Evolutionary conservation across 2,113 vertebrate species (phyloP).

Genomic region (Ceyx cyanopectus): DNA sequence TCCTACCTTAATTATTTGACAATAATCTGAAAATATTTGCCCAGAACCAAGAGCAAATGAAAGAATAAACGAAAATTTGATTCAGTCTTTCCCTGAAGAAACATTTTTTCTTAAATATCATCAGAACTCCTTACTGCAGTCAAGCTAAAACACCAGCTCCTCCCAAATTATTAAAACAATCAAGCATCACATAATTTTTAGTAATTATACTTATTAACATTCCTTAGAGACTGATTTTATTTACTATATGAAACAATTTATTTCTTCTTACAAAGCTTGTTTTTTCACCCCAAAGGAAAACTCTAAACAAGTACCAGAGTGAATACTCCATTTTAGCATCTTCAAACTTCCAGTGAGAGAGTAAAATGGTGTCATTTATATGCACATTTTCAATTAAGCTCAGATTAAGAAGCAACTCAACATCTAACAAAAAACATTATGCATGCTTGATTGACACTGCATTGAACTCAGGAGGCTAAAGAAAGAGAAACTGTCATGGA

Average conservation of each 20-base stretch:
- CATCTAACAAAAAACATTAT: background rate
- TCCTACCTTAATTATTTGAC: constrained; percentile 44
- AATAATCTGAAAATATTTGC: constrained; percentile 41
- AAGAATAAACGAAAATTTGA: constrained; percentile 22
- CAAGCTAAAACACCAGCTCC: constrained; percentile 59
- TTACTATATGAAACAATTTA: constrained; percentile 5
- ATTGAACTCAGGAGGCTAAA: background rate
- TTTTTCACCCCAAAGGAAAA: constrained; percentile 40
- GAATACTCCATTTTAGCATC: background rate
- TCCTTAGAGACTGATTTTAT: constrained; percentile 61
- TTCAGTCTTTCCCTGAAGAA: constrained; percentile 17
- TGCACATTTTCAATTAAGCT: background rate
- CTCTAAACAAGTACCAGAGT: background rate
- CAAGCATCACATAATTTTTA: constrained; percentile 66
- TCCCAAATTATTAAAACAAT: constrained; percentile 74
- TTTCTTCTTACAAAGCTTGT: constrained; percentile 6
- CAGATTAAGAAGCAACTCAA: background rate
- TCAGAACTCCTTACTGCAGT: constrained; percentile 36
- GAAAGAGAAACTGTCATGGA: background rate
- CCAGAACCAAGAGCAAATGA: constrained; percentile 36
- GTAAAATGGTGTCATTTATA: background rate
- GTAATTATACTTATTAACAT: constrained; percentile 74
- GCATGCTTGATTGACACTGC: background rate
- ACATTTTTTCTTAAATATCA: constrained; percentile 25
- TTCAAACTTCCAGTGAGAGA: background rate